These are phyloP conservation scores for Sesia apiformis DNA, from an alignment of 2,888 invertebrate species.

Conservation along the genomic window DNA sequence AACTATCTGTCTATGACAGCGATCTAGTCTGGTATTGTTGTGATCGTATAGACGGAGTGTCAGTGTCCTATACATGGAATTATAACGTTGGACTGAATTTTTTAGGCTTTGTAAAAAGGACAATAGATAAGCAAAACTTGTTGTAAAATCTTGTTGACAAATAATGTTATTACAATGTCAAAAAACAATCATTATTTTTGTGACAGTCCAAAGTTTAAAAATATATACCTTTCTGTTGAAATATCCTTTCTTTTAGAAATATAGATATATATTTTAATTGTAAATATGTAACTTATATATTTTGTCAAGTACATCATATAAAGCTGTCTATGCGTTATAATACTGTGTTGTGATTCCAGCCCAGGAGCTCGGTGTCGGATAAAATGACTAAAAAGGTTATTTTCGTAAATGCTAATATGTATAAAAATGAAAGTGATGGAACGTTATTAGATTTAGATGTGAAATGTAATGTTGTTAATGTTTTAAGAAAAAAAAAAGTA, in stretches of 20 bases:
- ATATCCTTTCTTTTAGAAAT: no score
- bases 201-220: background rate
- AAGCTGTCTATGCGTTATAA: background rate
- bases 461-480: constrained; percentile 76
- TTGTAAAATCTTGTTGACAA: no score
- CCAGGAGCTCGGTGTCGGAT: background rate
- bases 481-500: constrained; percentile 77
- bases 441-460: constrained; percentile 73
- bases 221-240: background rate
- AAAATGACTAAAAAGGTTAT: constrained; percentile 34
- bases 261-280: no score
- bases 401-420: constrained; percentile 59
- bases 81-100: background rate
- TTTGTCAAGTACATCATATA: background rate
- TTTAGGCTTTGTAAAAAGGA: background rate
- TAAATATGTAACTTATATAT: background rate
- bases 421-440: constrained; percentile 60
- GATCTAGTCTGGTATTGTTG: background rate
- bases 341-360: background rate
- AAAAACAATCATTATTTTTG: background rate
- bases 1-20: no score
- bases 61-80: background rate
- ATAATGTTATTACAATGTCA: background rate
- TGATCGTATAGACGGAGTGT: background rate
- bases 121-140: no score